A percentile compares a stretch with the other conserved stretches of the same genome.
phyloP scores from a whole-genome alignment of 2,888 invertebrate species.

The Hyalella azteca region DNA sequence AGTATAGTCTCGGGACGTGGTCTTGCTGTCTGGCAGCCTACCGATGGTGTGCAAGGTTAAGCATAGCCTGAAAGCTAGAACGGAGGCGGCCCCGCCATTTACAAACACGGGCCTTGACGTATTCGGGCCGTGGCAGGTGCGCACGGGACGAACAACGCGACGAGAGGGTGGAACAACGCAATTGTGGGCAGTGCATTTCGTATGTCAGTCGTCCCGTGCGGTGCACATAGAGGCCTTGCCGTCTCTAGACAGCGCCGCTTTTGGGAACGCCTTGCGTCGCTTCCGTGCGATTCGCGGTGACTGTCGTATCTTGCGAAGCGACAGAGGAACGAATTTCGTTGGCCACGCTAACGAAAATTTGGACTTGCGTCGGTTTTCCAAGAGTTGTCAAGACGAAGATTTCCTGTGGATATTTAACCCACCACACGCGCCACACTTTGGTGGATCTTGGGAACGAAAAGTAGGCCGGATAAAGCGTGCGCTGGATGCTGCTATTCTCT shows the following conservation, averaged over 20 bases:
- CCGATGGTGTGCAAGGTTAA: too few species aligned
- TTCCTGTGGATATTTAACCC: background rate
- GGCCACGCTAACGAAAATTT: background rate
- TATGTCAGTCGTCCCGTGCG: too few species aligned
- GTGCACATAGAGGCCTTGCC: background rate
- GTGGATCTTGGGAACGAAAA: slow-evolving; percentile 4
- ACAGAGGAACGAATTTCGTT: slow-evolving; percentile 19
- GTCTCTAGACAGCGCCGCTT: background rate
- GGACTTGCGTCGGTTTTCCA: too few species aligned
- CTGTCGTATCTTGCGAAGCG: background rate
- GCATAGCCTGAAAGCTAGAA: too few species aligned
- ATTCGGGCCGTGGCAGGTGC: too few species aligned
- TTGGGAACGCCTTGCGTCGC: background rate
- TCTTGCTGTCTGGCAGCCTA: too few species aligned
- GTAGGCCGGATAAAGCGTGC: background rate
- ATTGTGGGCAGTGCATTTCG: too few species aligned
- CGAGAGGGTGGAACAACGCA: too few species aligned
- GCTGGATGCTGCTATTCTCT: background rate
- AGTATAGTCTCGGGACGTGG: too few species aligned
- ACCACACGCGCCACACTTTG: background rate
- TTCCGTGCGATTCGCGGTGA: background rate
- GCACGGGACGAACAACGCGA: too few species aligned
- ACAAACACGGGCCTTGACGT: too few species aligned
- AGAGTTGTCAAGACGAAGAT: background rate
- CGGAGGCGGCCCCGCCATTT: too few species aligned